These are phyloP conservation scores for Nematostella vectensis DNA, from an alignment of 92 coral and sea anemone genomes.

Conservation along the genomic window DNA sequence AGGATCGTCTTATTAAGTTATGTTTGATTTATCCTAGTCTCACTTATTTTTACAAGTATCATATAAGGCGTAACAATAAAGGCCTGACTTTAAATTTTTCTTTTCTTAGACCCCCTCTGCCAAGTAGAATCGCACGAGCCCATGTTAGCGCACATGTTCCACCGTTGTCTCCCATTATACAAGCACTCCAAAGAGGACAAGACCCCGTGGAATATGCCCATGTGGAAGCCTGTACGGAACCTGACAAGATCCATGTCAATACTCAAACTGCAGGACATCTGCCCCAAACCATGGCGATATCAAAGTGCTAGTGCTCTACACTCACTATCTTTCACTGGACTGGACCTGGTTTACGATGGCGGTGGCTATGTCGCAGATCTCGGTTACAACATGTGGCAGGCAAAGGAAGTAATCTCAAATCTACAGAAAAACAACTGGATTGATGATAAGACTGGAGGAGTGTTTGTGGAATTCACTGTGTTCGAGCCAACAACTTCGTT, in stretches of 20 bases:
- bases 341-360: slow-evolving; percentile 47
- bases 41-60: no score
- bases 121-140: slow-evolving; percentile 30
- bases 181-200: slow-evolving; percentile 27
- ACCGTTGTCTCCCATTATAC: slow-evolving; percentile 60
- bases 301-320: slow-evolving; percentile 23
- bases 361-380: slow-evolving; percentile 81
- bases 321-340: slow-evolving; percentile 47
- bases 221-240: slow-evolving; percentile 58
- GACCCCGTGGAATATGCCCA: slow-evolving; percentile 58
- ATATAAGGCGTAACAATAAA: no score
- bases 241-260: slow-evolving; percentile 29
- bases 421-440: slow-evolving; percentile 52
- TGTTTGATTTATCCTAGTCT: no score
- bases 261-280: slow-evolving; percentile 46
- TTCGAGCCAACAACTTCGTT: slow-evolving; percentile 71
- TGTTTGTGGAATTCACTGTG: slow-evolving; percentile 63
- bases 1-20: no score
- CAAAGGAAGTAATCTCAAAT: slow-evolving; percentile 32
- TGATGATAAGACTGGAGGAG: slow-evolving; percentile 53
- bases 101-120: slow-evolving; percentile 47
- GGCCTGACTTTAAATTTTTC: no score
- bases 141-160: slow-evolving; percentile 33
- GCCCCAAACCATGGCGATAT: slow-evolving; percentile 84
- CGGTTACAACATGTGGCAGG: slow-evolving; percentile 62